Conservation (phyloP, 2,888 invertebrate species). For the Drosophila percnosoma region DNA sequence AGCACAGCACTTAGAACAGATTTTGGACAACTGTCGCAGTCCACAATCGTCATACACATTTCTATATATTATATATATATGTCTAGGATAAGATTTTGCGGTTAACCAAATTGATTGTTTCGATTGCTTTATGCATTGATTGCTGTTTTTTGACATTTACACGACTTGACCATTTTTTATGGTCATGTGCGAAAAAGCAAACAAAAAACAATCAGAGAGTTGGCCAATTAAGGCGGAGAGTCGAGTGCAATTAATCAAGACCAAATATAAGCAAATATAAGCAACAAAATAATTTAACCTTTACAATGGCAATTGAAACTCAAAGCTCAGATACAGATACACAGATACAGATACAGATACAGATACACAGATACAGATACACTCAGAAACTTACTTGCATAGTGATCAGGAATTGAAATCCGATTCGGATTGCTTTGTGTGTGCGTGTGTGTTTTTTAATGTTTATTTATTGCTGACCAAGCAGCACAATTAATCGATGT, state of each 20-base stretch:
- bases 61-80: constrained; percentile 1
- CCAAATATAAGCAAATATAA: constrained; percentile 69
- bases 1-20: constrained; percentile 59
- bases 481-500: constrained; percentile 68
- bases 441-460: constrained; percentile 12
- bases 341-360: constrained; percentile 18
- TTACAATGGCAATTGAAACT: constrained; percentile 71
- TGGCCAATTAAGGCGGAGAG: constrained; percentile 67
- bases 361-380: constrained; percentile 1
- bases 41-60: constrained; percentile 11
- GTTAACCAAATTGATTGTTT: constrained; percentile 45
- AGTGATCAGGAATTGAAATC: constrained; percentile 43
- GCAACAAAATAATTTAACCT: constrained; percentile 79
- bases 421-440: constrained; percentile 22
- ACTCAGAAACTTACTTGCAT: constrained; percentile 19
- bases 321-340: constrained; percentile 18
- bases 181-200: constrained; percentile 19
- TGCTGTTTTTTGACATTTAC: constrained; percentile 11
- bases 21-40: constrained; percentile 65
- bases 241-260: constrained; percentile 77
- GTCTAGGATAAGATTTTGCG: constrained; percentile 22
- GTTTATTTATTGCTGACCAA: constrained; percentile 29
- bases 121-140: constrained; percentile 16
- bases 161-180: constrained; percentile 38
- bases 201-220: constrained; percentile 23